Percentiles rank a stretch among this genome's conserved stretches.
These are phyloP conservation scores for Chloropsis hardwickii DNA, from an alignment of 2,113 vertebrate species.

Conservation along the genomic window DNA sequence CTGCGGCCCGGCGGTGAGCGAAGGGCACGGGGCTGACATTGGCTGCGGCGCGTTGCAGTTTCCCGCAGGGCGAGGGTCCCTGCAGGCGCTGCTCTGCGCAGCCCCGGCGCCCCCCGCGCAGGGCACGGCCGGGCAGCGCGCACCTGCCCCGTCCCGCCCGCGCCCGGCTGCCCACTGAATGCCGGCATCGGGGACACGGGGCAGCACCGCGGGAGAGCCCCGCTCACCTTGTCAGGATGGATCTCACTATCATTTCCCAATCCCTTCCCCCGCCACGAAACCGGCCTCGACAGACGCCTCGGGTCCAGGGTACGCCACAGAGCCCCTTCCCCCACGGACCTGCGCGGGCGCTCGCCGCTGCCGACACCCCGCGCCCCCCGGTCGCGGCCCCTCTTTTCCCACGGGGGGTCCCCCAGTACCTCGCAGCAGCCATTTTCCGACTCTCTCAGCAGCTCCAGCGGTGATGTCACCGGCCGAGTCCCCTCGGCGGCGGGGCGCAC, in stretches of 20 bases:
- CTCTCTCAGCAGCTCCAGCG: slow-evolving; percentile 41
- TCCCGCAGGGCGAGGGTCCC: background rate
- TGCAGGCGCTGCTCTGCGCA: background rate
- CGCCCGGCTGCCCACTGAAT: background rate
- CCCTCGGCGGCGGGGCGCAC: background rate
- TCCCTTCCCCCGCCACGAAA: too few species aligned
- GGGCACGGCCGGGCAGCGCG: background rate
- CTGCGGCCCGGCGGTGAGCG: background rate
- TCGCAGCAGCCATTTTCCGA: slow-evolving; percentile 65
- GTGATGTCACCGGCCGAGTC: slow-evolving; percentile 54
- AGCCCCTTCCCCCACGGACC: background rate
- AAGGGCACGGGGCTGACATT: background rate
- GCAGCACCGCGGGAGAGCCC: background rate
- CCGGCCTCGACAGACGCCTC: too few species aligned
- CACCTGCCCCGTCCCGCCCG: background rate
- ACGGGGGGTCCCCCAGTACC: background rate
- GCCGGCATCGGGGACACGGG: background rate
- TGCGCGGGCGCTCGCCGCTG: background rate
- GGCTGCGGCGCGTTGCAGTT: background rate
- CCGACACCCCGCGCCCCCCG: background rate
- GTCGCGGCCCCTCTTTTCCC: background rate
- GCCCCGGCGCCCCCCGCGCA: rapidly evolving
- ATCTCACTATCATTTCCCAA: rapidly evolving
- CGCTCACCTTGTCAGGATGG: background rate
- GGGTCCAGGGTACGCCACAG: background rate